These are phyloP conservation scores for Pocillopora verrucosa DNA, from an alignment of 64 coral and sea anemone genomes.

Conservation along the genomic window DNA sequence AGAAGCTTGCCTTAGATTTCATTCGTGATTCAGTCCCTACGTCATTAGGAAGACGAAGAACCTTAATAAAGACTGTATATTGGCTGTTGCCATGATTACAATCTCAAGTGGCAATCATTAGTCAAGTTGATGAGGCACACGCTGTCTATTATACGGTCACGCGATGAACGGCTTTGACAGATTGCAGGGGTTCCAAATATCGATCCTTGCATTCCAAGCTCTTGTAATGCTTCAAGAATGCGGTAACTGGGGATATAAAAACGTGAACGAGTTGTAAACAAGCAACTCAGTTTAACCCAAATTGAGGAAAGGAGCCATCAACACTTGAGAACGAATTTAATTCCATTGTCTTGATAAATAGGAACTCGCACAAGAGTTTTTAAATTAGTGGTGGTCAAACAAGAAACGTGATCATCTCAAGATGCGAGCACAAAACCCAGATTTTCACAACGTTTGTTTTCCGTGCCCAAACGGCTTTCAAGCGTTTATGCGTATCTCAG, in stretches of 20 bases:
- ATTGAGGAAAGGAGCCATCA: slow-evolving; percentile 4
- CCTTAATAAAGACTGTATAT: background rate
- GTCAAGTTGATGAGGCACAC: background rate
- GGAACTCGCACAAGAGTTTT: background rate
- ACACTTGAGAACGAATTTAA: background rate
- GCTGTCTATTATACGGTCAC: background rate
- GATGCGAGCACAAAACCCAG: slow-evolving; percentile 6
- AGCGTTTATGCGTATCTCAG: background rate
- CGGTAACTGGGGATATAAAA: background rate
- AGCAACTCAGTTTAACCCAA: background rate
- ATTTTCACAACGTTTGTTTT: slow-evolving; percentile 27
- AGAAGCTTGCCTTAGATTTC: no score
- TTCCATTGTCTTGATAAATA: slow-evolving; percentile 6
- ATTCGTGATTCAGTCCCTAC: no score
- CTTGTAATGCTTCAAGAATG: background rate
- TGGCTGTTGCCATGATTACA: slow-evolving; percentile 27
- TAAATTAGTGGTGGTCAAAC: background rate
- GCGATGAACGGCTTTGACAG: background rate
- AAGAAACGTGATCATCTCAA: background rate
- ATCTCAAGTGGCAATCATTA: background rate
- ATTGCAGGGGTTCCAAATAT: background rate
- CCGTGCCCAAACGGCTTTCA: background rate
- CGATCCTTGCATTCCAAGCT: background rate
- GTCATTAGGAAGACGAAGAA: no score
- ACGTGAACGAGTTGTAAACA: background rate